Percentiles rank a stretch among this genome's conserved stretches.
Evolutionary conservation across 1,140 invertebrate species (phyloP).

Genomic region (Hylaeus volcanicus): DNA sequence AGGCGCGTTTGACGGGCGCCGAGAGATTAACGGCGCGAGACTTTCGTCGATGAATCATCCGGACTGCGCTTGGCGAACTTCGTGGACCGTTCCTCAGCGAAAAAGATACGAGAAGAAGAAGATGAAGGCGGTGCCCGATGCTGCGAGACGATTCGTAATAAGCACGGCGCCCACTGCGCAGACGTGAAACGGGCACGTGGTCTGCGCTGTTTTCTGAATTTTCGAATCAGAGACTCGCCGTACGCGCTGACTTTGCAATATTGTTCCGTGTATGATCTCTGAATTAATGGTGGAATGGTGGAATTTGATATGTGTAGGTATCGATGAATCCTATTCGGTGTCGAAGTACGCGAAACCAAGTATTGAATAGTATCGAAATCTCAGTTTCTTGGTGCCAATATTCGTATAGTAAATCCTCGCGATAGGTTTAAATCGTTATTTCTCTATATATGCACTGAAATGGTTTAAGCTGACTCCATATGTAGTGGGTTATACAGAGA

Average conservation of each 20-base stretch:
- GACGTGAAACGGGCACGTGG: slow-evolving; percentile 47
- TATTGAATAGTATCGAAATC: no score
- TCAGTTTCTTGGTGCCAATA: no score
- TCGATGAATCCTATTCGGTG: no score
- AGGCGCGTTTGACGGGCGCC: slow-evolving; percentile 6
- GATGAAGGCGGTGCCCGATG: slow-evolving; percentile 44
- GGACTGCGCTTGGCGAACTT: slow-evolving; percentile 7
- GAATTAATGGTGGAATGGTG: no score
- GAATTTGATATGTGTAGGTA: no score
- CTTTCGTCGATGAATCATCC: slow-evolving; percentile 4
- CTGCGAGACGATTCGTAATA: slow-evolving; percentile 33
- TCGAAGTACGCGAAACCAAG: no score
- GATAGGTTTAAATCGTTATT: no score
- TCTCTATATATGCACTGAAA: no score
- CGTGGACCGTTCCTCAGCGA: neutral
- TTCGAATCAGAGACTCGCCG: slow-evolving; percentile 8
- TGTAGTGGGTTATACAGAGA: no score
- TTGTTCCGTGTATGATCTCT: no score
- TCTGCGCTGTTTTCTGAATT: neutral
- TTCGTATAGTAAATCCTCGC: no score
- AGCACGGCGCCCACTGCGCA: slow-evolving; percentile 19
- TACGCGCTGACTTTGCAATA: neutral
- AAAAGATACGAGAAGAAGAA: neutral
- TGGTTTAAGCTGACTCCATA: no score
- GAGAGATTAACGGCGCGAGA: slow-evolving; percentile 11